Conservation (phyloP, 2,113 vertebrate species). For the Clarias macrocephalus region DNA sequence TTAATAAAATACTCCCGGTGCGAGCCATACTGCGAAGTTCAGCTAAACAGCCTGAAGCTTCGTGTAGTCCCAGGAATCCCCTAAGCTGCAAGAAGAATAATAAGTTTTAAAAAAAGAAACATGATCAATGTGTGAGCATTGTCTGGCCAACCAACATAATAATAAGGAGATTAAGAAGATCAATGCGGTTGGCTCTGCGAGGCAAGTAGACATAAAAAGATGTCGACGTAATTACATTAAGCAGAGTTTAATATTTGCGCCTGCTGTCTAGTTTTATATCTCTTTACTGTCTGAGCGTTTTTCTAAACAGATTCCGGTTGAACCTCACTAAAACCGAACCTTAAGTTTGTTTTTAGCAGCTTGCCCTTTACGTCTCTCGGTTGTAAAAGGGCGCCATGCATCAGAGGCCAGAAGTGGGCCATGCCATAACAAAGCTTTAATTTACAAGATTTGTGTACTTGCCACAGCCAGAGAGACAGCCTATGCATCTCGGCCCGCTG, state of each 20-base stretch:
- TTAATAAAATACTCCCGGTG: background rate
- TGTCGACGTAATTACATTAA: constrained; percentile 6
- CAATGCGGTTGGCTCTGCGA: constrained; percentile 3
- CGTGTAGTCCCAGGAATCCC: background rate
- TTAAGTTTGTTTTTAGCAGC: constrained; percentile 59
- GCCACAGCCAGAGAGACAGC: constrained; percentile 54
- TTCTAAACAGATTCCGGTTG: constrained; percentile 17
- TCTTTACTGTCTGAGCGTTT: background rate
- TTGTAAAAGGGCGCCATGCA: constrained; percentile 55
- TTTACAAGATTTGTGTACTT: constrained; percentile 67
- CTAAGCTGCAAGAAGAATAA: background rate
- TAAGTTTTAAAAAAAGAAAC: background rate
- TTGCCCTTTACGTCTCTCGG: constrained; percentile 56
- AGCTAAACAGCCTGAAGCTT: background rate
- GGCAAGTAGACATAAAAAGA: constrained; percentile 48
- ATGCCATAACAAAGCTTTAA: constrained; percentile 61
- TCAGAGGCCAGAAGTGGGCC: constrained; percentile 58
- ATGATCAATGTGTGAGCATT: constrained; percentile 20
- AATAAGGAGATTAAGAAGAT: constrained; percentile 34
- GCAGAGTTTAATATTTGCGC: background rate
- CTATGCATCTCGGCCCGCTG: constrained; percentile 55
- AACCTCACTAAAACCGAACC: constrained; percentile 38
- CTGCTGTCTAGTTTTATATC: background rate
- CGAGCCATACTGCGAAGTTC: background rate
- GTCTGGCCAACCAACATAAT: constrained; percentile 15